A percentile compares a stretch with the other conserved stretches of the same genome.
phyloP scores from a whole-genome alignment of 2,888 invertebrate genomes.

The Psylliodes chrysocephalus region DNA sequence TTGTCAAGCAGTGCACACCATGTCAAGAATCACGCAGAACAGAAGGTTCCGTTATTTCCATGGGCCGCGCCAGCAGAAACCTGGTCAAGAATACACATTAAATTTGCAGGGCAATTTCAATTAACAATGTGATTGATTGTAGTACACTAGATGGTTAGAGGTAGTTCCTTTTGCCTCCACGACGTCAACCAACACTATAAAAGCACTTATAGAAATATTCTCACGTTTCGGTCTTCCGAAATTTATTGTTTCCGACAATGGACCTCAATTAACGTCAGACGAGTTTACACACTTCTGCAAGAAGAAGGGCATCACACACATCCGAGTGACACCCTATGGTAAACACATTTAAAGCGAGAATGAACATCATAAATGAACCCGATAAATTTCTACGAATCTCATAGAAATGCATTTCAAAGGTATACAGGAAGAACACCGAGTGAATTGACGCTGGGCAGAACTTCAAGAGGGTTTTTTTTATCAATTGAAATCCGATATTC shows the following conservation, averaged over 20 bases:
- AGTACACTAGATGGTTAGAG: constrained; percentile 33
- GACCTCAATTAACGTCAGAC: no score
- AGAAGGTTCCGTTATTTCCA: no score
- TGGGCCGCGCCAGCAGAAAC: constrained; percentile 40
- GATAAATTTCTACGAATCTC: neutral
- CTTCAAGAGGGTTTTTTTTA: neutral
- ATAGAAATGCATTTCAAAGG: constrained; percentile 6
- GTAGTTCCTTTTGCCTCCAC: constrained; percentile 36
- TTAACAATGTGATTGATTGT: constrained; percentile 50
- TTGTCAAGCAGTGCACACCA: constrained; percentile 26
- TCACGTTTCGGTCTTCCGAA: no score
- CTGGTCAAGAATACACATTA: constrained; percentile 40
- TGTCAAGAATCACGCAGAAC: constrained; percentile 38
- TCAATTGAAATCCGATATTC: constrained; percentile 4
- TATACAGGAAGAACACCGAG: constrained; percentile 12
- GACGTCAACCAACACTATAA: constrained; percentile 34
- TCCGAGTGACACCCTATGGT: constrained; percentile 32
- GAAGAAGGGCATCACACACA: constrained; percentile 30
- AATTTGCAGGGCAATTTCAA: constrained; percentile 38
- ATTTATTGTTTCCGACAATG: no score
- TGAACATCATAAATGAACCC: no score
- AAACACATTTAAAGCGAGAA: constrained; percentile 34
- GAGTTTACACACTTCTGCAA: constrained; percentile 41
- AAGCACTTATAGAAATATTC: constrained; percentile 40
- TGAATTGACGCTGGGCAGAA: constrained; percentile 12